Conservation (phyloP, 2,888 invertebrate genomes). For the Colletes collaris region DNA sequence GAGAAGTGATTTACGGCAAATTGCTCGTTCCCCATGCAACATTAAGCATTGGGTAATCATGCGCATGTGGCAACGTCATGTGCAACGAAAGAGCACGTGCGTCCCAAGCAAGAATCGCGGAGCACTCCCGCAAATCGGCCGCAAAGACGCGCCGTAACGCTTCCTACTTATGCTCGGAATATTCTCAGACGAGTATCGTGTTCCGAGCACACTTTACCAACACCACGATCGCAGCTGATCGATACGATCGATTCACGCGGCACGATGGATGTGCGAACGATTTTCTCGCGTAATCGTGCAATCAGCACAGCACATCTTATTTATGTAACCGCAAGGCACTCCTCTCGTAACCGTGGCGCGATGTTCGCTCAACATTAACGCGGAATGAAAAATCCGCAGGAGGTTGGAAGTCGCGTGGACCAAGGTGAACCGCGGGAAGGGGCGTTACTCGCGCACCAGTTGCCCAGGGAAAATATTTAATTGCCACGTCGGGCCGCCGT, state of each 20-base stretch:
- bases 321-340: conserved; percentile 34
- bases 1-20: conserved; percentile 77
- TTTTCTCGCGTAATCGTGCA: conserved; percentile 43
- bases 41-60: conserved; percentile 77
- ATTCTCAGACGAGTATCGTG: neutral
- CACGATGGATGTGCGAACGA: conserved; percentile 31
- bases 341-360: neutral
- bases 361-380: conserved; percentile 2
- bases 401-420: neutral
- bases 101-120: conserved; percentile 63
- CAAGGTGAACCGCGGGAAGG: too few species aligned
- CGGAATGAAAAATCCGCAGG: conserved; percentile 5
- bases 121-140: conserved; percentile 16
- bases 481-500: too few species aligned
- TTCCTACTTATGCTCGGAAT: conserved; percentile 33
- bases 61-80: conserved; percentile 74
- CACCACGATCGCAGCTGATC: conserved; percentile 8
- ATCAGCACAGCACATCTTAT: conserved; percentile 29
- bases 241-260: conserved; percentile 27
- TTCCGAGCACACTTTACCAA: neutral
- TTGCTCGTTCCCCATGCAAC: conserved; percentile 73
- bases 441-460: too few species aligned
- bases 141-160: conserved; percentile 28
- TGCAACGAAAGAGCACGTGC: conserved; percentile 75
- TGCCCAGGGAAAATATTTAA: too few species aligned